Base-by-base conservation (phyloP, 2,113 vertebrate species). In the Ovibos moschatus region DNA sequence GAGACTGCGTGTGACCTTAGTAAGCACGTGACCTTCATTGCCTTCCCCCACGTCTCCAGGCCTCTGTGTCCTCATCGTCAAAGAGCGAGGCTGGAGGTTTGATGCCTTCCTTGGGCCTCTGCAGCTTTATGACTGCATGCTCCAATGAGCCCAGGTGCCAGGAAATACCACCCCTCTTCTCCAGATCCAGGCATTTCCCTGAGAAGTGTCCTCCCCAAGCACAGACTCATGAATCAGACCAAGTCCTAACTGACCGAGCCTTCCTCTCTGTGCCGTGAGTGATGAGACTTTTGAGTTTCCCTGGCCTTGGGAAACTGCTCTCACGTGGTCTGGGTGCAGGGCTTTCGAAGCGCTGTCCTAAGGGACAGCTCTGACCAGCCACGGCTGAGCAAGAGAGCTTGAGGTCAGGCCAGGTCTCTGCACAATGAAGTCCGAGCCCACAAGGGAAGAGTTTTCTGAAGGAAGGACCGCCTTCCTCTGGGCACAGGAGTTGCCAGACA, bases 341-440 rank as follows among this genome's bases (percentile, higher is more conserved):
- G 36, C 17, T 62, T 74, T 47, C 19, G 17, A 11, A 16, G 27
- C 3, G 0, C 30, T 45, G 15, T 64, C n/a, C 51, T 13, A 11
- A 90, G 74, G 83, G 21, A 47, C 12, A 25, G 9, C 19, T 87
- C 57, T 92, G 89, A 82, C 11, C 10, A 40, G 64, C 28, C 74
- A 71, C 3, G 4, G 74, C 12, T 1, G 1, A 74, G n/a, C 0
- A 25, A 78, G 50, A 85, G 45, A 76, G 19, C 36, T 16, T 60
- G 6, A 9, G 71, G 30, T 43, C 36, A 50, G 81, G 40, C 7
- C 81, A 28, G 13, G 3, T 51, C 17, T 64, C 33, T 0, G 0
- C 27, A 25, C 58, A 14, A 9, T 15, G 19, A 60, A 27, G 40
- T 16, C 28, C 2, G 2, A 57, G 36, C 40, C 53, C 1, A 0